Evolutionary conservation across 2,113 vertebrate genomes (phyloP).

Genomic region (Parus major): DNA sequence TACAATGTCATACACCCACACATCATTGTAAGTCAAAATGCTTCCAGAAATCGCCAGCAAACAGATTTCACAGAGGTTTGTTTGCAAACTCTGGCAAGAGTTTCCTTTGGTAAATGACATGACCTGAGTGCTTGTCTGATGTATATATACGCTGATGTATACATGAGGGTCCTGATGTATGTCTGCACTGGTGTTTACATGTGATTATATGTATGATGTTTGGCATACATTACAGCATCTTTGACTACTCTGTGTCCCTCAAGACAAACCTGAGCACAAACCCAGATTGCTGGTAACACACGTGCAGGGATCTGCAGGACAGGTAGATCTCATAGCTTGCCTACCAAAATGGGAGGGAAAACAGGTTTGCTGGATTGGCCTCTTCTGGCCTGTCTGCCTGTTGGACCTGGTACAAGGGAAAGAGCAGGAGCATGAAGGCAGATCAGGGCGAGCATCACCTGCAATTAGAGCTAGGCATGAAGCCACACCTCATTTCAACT

Average conservation of each 20-base stretch:
- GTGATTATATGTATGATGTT: background rate
- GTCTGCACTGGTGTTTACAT: background rate
- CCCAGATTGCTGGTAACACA: background rate
- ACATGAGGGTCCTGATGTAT: background rate
- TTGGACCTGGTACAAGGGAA: background rate
- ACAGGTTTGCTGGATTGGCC: background rate
- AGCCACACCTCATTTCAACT: background rate
- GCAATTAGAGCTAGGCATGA: background rate
- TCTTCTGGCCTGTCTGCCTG: background rate
- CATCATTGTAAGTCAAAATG: background rate
- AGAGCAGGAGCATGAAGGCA: background rate
- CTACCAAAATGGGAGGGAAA: background rate
- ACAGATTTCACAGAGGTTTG: background rate
- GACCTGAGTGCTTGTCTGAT: background rate
- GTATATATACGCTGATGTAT: background rate
- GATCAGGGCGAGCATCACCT: background rate
- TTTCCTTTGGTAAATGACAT: background rate
- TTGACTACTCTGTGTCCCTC: background rate
- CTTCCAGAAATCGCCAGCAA: background rate
- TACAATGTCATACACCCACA: slow-evolving; percentile 5
- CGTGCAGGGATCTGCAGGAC: background rate
- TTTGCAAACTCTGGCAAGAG: background rate
- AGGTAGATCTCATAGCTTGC: background rate
- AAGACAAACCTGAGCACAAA: background rate
- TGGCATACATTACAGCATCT: background rate